These are phyloP conservation scores for Yoshiicerus persimilis DNA, from an alignment of 1,140 invertebrate genomes.

Conservation along the genomic window DNA sequence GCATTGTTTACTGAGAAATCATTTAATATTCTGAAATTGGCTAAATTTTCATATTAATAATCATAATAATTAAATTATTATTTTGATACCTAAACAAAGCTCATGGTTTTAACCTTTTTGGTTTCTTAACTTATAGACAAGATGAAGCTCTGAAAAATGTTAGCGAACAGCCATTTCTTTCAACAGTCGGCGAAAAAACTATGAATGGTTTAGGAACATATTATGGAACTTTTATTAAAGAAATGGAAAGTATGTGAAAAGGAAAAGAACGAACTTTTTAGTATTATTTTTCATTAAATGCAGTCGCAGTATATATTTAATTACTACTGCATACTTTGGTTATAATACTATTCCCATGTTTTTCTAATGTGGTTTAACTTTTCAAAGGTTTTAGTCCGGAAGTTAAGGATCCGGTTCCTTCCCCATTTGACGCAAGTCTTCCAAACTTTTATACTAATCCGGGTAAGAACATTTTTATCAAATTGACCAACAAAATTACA, in stretches of 20 bases:
- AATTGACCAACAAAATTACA: too few relatives aligned
- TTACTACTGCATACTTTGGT: too few relatives aligned
- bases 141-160: conserved; percentile 26
- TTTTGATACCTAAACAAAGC: too few relatives aligned
- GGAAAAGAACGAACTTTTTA: not conserved
- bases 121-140: not conserved
- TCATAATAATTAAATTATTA: too few relatives aligned
- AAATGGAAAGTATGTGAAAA: conserved; percentile 23
- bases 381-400: not conserved
- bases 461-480: not conserved
- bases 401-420: not conserved
- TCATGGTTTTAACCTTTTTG: not conserved
- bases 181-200: conserved; percentile 5
- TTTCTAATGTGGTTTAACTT: not conserved
- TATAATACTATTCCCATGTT: not conserved
- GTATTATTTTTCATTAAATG: not conserved
- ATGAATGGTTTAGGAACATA: conserved; percentile 48
- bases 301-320: too few relatives aligned
- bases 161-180: conserved; percentile 26
- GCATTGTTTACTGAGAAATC: too few relatives aligned
- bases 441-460: conserved; percentile 39
- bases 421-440: conserved; percentile 27
- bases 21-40: too few relatives aligned
- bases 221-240: conserved; percentile 46
- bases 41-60: too few relatives aligned